Base-by-base conservation (phyloP, 2,797 vertebrate genomes). In the Ataeniobius toweri region DNA sequence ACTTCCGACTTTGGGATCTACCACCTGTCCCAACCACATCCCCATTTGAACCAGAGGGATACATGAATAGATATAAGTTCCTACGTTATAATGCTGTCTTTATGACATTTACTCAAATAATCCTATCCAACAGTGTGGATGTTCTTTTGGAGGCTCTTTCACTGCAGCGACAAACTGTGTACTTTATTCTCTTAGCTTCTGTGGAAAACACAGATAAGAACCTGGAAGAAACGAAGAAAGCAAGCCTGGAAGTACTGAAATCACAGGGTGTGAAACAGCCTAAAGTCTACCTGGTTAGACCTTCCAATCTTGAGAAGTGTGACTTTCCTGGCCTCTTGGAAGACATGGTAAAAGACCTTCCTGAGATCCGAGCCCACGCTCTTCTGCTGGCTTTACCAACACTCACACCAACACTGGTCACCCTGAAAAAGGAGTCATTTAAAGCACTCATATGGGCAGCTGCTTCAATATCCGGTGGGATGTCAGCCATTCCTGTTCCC, bases 1-100 rank as follows among this genome's bases (percentile, higher is more conserved):
- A 95, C 82, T 95, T 94, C 41, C 93, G 93, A 14, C 13, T 96
- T 41, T 96, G 94, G 94, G 94, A 95, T 76, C 78, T 95, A 20
- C 94, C 94, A 0, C 73, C 88, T 5, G 84, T 93, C 14, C 86
- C 92, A 0, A 73, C 53, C 18, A 70, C 82, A 3, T 74, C 90
- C 9, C 82, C 88, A 0, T 94, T 94, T 82, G 79, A 92, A 50
- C 90, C 90, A 0, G 88, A 92, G 56, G 81, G 75, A 36, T 96
- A 94, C 80, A 91, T 94, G 84, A 90, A 92, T 1, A 86, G 70
- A 56, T 86, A 90, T 0, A 94, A 94, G 79, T 90, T 94, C 48
- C 67, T 76, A 8, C 90, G 94, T 41, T 94, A 95, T 82, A 95
- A 93, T 6, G 92, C 89, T 0, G 84, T 94, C 46, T 89, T 95